Percentiles rank a stretch among this genome's conserved stretches.
phyloP scores from a whole-genome alignment of 2,113 vertebrate genomes.

The Australoheros scitulus region DNA sequence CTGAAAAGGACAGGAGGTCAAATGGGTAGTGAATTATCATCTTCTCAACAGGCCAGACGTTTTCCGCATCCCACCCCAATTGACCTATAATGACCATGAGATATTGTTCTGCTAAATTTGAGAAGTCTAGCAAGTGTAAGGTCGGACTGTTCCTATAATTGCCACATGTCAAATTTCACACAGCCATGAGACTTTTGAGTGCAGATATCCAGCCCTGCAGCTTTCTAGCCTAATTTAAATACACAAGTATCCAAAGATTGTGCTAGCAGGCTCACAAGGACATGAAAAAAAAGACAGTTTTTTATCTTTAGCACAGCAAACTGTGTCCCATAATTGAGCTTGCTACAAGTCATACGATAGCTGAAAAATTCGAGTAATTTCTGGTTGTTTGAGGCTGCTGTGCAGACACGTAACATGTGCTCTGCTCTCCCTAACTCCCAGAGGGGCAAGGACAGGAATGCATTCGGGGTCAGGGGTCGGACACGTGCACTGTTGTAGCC shows the following conservation, averaged over 20 bases:
- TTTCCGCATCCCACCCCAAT: slow-evolving; percentile 57
- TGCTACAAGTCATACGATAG: background rate
- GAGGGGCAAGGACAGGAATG: slow-evolving; percentile 65
- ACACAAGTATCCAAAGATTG: background rate
- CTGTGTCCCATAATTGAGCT: background rate
- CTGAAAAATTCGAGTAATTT: background rate
- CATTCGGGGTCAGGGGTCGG: slow-evolving; percentile 61
- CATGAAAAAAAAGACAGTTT: background rate
- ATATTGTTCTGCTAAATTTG: slow-evolving; percentile 59
- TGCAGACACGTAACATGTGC: slow-evolving; percentile 62
- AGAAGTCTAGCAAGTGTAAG: slow-evolving; percentile 52
- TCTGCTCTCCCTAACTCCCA: slow-evolving; percentile 49
- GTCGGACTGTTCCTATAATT: slow-evolving; percentile 42
- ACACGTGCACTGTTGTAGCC: slow-evolving; percentile 54
- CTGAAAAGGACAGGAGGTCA: slow-evolving; percentile 61
- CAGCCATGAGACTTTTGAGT: slow-evolving; percentile 37
- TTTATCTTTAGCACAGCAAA: background rate
- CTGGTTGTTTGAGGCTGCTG: slow-evolving; percentile 35
- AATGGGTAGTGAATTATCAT: slow-evolving; percentile 64
- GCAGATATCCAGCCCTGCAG: slow-evolving; percentile 18
- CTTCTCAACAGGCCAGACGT: slow-evolving; percentile 47
- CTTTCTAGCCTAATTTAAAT: slow-evolving; percentile 15
- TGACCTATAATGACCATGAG: slow-evolving; percentile 57
- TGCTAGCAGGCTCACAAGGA: background rate
- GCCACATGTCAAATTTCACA: slow-evolving; percentile 60